These are phyloP conservation scores for Drosophila anomalata DNA, from an alignment of 2,888 invertebrate genomes.

Conservation along the genomic window DNA sequence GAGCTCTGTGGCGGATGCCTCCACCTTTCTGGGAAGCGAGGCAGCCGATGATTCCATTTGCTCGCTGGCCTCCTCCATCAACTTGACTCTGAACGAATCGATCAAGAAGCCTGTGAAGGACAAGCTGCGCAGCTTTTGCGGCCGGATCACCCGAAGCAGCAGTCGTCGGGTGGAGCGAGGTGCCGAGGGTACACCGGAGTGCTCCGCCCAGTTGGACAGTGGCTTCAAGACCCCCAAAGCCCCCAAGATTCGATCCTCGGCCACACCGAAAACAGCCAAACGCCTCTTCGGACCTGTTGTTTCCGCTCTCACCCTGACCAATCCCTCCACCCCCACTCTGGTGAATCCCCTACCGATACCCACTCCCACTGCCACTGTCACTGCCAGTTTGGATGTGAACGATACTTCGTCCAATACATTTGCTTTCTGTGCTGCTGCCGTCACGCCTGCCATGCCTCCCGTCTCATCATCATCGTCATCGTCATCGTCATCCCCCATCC, in stretches of 20 bases:
- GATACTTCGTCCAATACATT: conserved; percentile 43
- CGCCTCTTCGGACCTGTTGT: conserved; percentile 64
- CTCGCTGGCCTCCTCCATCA: conserved; percentile 81
- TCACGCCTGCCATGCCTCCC: conserved; percentile 42
- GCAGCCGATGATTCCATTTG: conserved; percentile 81
- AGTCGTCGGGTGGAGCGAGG: conserved; percentile 52
- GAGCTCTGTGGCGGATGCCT: conserved; percentile 71
- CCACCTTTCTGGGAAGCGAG: conserved; percentile 51
- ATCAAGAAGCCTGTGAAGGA: conserved; percentile 82
- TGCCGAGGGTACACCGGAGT: conserved; percentile 43
- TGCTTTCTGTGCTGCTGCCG: conserved; percentile 60
- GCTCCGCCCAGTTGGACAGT: conserved; percentile 50
- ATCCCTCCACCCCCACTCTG: conserved; percentile 24
- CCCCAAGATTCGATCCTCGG: conserved; percentile 67
- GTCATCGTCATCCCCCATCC: conserved; percentile 33
- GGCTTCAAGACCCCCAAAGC: conserved; percentile 83
- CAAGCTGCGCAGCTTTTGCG: conserved; percentile 80
- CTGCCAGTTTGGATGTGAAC: conserved; percentile 22
- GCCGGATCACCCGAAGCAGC: conserved; percentile 80
- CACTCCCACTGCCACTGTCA: conserved; percentile 13
- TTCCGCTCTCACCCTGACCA: conserved; percentile 24
- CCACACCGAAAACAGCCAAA: conserved; percentile 60
- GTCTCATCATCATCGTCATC: conserved; percentile 36
- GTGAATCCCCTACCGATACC: conserved; percentile 1
- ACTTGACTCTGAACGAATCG: conserved; percentile 82